Conservation (phyloP, 2,113 vertebrate genomes). For the Gorilla gorilla region DNA sequence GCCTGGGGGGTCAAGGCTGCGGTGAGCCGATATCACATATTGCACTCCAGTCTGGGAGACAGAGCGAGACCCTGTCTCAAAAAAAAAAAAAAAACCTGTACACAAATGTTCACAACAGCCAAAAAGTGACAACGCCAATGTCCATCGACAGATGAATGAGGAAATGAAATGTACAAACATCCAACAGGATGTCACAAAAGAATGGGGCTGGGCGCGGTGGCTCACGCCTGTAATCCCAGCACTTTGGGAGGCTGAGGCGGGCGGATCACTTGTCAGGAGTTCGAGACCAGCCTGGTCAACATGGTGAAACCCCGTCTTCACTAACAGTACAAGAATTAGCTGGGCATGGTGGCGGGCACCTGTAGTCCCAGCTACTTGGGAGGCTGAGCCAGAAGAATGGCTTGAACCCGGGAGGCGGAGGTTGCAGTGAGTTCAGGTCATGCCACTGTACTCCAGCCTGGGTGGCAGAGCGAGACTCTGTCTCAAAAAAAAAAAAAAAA, state of each 20-base stretch:
- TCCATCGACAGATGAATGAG: not conserved
- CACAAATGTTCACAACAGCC: not conserved
- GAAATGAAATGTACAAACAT: not conserved
- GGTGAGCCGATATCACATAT: rapidly evolving
- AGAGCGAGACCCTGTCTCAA: too few relatives aligned
- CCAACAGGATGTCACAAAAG: rapidly evolving
- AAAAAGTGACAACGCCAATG: not conserved
- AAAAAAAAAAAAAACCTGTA: not conserved
- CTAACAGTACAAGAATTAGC: not conserved
- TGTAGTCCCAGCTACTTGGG: not conserved
- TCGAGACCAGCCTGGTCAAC: not conserved
- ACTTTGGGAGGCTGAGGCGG: not conserved
- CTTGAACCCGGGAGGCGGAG: not conserved
- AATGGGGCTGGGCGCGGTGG: not conserved
- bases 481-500: not conserved
- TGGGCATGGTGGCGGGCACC: not conserved
- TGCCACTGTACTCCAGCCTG: not conserved
- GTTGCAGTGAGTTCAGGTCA: too few relatives aligned
- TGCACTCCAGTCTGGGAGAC: too few relatives aligned
- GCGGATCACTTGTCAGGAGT: not conserved
- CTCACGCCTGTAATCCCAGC: not conserved
- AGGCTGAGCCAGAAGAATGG: not conserved
- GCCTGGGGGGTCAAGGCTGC: too few relatives aligned
- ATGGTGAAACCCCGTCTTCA: not conserved
- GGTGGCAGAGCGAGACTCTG: not conserved